These are phyloP conservation scores for Heterodera filipjevi DNA, from an alignment of 2,888 invertebrate species.

Conservation along the genomic window DNA sequence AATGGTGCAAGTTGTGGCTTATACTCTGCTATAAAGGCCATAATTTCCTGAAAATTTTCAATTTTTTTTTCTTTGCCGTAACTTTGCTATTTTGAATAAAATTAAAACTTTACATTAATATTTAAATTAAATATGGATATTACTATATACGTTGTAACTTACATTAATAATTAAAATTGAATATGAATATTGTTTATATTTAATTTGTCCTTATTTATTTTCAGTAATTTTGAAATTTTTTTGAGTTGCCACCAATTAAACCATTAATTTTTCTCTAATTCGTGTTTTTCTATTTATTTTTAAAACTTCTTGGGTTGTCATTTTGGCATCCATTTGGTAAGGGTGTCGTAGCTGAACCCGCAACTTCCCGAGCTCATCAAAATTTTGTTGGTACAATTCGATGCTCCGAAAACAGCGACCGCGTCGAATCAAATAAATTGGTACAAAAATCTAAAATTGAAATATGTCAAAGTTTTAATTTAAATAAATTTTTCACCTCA, in stretches of 20 bases:
- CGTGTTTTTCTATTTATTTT: too few relatives aligned
- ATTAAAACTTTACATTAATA: too few relatives aligned
- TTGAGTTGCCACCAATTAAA: too few relatives aligned
- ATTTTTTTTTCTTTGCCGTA: too few relatives aligned
- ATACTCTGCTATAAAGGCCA: conserved; percentile 42
- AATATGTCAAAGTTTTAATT: not conserved
- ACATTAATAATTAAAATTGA: not conserved
- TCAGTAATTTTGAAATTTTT: conserved; percentile 5
- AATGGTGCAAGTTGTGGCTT: conserved; percentile 46
- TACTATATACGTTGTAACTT: too few relatives aligned
- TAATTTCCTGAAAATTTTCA: conserved; percentile 34
- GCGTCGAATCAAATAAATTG: conserved; percentile 42
- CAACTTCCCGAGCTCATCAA: conserved; percentile 44
- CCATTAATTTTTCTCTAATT: too few relatives aligned
- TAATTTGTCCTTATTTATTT: too few relatives aligned
- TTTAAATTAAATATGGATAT: not conserved
- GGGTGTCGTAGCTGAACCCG: conserved; percentile 38
- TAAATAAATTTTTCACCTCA: conserved; percentile 27
- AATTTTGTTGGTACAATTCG: conserved; percentile 38
- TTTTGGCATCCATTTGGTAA: conserved; percentile 30
- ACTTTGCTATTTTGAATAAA: too few relatives aligned
- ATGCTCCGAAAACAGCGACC: conserved; percentile 42
- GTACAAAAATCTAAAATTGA: conserved; percentile 37
- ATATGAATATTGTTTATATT: not conserved
- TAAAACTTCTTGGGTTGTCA: conserved; percentile 24